phyloP scores from a whole-genome alignment of 30 jellyfish, hydroid and myxozoan genomes.

The Catostylus mosaicus region DNA sequence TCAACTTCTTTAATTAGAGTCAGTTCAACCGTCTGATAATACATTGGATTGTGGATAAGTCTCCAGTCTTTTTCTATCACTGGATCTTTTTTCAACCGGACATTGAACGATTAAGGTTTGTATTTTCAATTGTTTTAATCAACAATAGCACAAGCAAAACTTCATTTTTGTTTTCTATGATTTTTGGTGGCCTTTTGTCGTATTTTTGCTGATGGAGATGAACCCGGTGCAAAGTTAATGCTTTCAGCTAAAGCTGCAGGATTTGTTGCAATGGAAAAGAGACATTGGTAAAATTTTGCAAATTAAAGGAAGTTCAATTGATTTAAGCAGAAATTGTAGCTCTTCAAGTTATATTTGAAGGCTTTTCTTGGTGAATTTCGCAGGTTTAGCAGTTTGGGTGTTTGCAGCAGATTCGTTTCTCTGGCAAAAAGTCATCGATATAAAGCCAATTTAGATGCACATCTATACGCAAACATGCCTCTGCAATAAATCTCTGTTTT shows the following conservation, averaged over 20 bases:
- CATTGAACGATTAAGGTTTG: conserved; percentile 47
- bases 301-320: not conserved
- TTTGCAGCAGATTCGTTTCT: conserved; percentile 5
- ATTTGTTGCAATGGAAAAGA: not conserved
- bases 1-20: conserved; percentile 63
- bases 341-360: not conserved
- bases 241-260: conserved; percentile 1
- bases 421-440: conserved; percentile 7
- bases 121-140: conserved; percentile 28
- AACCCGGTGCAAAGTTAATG: conserved; percentile 47
- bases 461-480: too few species aligned
- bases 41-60: conserved; percentile 34
- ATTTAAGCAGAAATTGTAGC: not conserved
- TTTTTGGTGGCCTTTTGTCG: conserved; percentile 60
- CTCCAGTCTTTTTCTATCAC: conserved; percentile 1
- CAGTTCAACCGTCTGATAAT: conserved; percentile 68
- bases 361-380: not conserved
- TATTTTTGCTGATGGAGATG: conserved; percentile 56
- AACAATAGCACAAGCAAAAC: conserved; percentile 41
- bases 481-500: too few species aligned
- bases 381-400: not conserved
- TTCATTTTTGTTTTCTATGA: conserved; percentile 6
- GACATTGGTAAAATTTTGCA: not conserved
- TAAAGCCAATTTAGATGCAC: too few species aligned
- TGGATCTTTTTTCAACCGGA: conserved; percentile 38